These are phyloP conservation scores for Bucco capensis DNA, from an alignment of 2,113 vertebrate species.

Conservation along the genomic window DNA sequence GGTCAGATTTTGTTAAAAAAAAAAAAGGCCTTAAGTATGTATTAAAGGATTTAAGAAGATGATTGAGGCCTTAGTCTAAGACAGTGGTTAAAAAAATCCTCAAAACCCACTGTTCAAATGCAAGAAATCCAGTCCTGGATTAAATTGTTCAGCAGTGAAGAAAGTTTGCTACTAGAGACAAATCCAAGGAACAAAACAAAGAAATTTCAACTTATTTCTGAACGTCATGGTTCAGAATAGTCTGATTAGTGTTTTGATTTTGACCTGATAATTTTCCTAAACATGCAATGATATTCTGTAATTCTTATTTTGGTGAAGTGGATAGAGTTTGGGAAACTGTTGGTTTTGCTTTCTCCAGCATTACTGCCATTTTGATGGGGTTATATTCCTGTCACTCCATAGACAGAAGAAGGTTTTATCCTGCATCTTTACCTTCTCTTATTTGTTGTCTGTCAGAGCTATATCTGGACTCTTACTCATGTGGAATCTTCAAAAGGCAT, in stretches of 20 bases:
- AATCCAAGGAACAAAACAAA: not conserved
- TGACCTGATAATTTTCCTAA: not conserved
- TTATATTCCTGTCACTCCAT: not conserved
- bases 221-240: not conserved
- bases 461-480: not conserved
- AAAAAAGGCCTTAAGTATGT: not conserved
- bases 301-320: not conserved
- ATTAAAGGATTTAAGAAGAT: not conserved
- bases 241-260: not conserved
- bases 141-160: not conserved
- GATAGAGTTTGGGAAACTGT: not conserved
- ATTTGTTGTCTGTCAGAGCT: not conserved
- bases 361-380: not conserved
- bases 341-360: not conserved
- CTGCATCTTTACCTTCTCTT: not conserved
- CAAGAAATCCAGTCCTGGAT: not conserved
- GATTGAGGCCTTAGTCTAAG: not conserved
- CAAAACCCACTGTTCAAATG: not conserved
- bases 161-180: not conserved
- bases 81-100: not conserved
- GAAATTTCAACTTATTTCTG: not conserved
- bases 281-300: not conserved
- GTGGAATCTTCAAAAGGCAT: not conserved
- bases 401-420: not conserved
- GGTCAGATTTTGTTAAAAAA: not conserved